Evolutionary conservation across 2,888 invertebrate species (phyloP).

Genomic region (Ditylenchus weischeri): DNA sequence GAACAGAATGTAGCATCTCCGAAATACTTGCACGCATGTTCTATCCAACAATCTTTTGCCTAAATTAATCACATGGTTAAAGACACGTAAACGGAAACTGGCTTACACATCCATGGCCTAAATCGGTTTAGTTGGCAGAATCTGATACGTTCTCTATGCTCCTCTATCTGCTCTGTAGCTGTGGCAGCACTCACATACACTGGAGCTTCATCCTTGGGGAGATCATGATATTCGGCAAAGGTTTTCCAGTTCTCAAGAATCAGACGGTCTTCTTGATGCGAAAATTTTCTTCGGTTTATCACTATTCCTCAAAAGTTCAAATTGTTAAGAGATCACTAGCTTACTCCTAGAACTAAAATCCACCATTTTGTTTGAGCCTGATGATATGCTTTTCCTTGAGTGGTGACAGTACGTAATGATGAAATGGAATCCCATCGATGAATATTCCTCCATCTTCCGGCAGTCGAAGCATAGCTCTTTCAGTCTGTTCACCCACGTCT

Average conservation of each 20-base stretch:
- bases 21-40: constrained; percentile 6
- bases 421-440: constrained; percentile 11
- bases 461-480: constrained; percentile 2
- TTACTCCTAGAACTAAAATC: neutral
- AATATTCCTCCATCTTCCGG: constrained; percentile 13
- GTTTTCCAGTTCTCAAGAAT: constrained; percentile 19
- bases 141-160: constrained; percentile 9
- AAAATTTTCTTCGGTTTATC: constrained; percentile 8
- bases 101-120: constrained; percentile 20
- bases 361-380: constrained; percentile 9
- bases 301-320: constrained; percentile 14
- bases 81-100: constrained; percentile 5
- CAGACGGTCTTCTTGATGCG: constrained; percentile 14
- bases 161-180: neutral
- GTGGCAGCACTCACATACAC: constrained; percentile 17
- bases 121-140: constrained; percentile 16
- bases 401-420: constrained; percentile 1
- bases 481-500: neutral
- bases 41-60: constrained; percentile 2
- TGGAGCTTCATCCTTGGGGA: constrained; percentile 21
- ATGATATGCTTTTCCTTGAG: constrained; percentile 2
- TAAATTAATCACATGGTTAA: too few species aligned
- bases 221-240: constrained; percentile 11
- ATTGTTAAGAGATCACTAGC: neutral
- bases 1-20: constrained; percentile 7